These are phyloP conservation scores for Luidia sarsii DNA, from an alignment of 53 echinoderm and acorn worm genomes.

Conservation along the genomic window DNA sequence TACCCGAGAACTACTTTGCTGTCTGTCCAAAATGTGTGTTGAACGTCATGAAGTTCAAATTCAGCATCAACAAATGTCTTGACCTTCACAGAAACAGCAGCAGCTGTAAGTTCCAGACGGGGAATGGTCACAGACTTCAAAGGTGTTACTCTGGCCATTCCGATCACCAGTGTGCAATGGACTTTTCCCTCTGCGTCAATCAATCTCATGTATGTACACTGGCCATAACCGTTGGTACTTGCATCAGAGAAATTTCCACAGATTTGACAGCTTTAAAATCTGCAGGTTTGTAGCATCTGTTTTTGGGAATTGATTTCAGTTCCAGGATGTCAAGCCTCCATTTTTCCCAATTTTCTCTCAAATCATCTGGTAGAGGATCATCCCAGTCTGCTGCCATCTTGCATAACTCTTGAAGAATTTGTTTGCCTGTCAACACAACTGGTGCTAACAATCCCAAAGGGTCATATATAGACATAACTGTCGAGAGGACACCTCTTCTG, in stretches of 20 bases:
- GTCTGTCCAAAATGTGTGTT: constrained; percentile 73
- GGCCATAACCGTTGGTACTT: constrained; percentile 34
- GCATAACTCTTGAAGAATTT: constrained; percentile 49
- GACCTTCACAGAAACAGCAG: constrained; percentile 58
- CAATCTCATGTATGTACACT: constrained; percentile 54
- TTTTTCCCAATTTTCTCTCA: constrained; percentile 44
- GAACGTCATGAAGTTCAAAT: too few species aligned
- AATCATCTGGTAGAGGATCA: constrained; percentile 20
- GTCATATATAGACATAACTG: constrained; percentile 59
- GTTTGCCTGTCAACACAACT: constrained; percentile 48
- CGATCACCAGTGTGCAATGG: constrained; percentile 39
- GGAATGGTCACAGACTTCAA: constrained; percentile 45
- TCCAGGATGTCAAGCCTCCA: constrained; percentile 19
- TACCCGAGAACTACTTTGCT: constrained; percentile 58
- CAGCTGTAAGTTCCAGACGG: constrained; percentile 58
- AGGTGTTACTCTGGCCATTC: constrained; percentile 66
- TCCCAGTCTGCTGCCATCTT: constrained; percentile 45
- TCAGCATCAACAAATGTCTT: constrained; percentile 4
- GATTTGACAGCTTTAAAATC: constrained; percentile 13
- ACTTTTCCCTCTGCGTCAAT: constrained; percentile 26
- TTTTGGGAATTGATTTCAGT: constrained; percentile 7
- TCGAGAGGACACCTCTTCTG: constrained; percentile 49
- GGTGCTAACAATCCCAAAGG: constrained; percentile 53
- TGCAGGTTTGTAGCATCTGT: constrained; percentile 47
- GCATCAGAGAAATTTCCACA: constrained; percentile 32